Base-by-base conservation (phyloP, 2,797 vertebrate species). In the Semaprochilodus insignis region DNA sequence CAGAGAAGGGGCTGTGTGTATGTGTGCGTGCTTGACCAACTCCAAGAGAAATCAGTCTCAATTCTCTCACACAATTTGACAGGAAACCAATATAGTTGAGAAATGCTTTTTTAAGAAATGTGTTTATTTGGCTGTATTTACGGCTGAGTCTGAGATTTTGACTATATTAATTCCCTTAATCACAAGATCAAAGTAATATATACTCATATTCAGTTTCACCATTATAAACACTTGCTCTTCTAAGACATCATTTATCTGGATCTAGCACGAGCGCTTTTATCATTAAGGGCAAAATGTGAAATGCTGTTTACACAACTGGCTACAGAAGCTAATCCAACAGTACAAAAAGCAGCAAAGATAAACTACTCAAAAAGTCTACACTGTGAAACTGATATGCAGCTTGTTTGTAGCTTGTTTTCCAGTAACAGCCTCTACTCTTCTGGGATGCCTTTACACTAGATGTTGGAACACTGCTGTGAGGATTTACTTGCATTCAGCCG, bases 1-100 rank as follows among this genome's bases (percentile, higher is more conserved):
- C 54, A 40, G 79, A 72, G 75, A 57, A 48, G 44, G 10, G 62
- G 19, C 67, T 16, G 59, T 60, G 52, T 74, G 51, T 73, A 23
- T 54, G 48, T 54, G 48, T 77, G 48, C 73, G 75, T 19, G 63
- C 67, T 57, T 76, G 66, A 54, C 66, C 52, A 25, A 59, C 23
- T 74, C 54, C 23, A 71, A 40, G 2, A 34, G 31, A 74, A 67
- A 80, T 71, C 31, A 69, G 62, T 79, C 82, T 48, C 16, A 55
- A 23, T 63, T 48, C 3, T 73, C 25, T 80, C 55, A 48, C 31
- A 54, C 40, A 25, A 60, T 76, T 80, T 84, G 59, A 48, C 82
- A 21, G 62, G 31, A 60, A 59, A 15, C 27, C n/a, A 36, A 48
- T 48, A 11, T 36, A 66, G 11, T 16, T 31, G 6, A 25, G 51